Conservation (phyloP, 2,113 vertebrate species). For the Octodon degus region DNA sequence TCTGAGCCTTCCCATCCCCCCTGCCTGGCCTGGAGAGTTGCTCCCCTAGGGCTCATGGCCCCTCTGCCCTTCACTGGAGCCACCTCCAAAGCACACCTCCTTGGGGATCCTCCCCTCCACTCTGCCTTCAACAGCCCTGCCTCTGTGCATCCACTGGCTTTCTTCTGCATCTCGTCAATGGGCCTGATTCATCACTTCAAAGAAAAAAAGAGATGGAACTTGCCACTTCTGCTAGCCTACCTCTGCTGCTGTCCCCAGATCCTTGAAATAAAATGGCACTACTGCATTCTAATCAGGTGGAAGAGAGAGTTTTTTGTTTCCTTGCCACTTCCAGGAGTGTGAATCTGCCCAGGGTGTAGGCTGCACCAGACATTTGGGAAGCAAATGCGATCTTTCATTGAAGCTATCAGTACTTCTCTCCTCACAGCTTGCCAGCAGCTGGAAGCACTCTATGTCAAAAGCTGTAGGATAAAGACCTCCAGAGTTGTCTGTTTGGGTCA, state of each 20-base stretch:
- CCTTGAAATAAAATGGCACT: neutral
- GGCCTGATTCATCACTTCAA: neutral
- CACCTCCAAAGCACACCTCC: neutral
- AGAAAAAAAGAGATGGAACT: neutral
- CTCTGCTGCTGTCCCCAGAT: neutral
- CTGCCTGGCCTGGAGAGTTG: neutral
- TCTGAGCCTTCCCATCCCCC: neutral
- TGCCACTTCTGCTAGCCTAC: too few relatives aligned
- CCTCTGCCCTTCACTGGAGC: too few relatives aligned
- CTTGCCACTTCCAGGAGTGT: neutral
- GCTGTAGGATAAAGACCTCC: neutral
- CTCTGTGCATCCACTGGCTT: too few relatives aligned
- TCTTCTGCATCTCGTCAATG: neutral
- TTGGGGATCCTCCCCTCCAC: neutral
- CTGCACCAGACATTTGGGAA: neutral
- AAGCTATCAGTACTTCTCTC: too few relatives aligned
- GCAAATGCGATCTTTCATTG: neutral
- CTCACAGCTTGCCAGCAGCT: neutral
- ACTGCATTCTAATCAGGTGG: neutral
- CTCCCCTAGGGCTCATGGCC: neutral
- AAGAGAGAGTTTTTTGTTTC: neutral
- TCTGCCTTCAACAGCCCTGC: rapidly evolving
- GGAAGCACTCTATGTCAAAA: neutral
- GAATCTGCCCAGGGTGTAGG: neutral
- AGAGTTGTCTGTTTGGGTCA: neutral